These are phyloP conservation scores for Ennomos erosarius DNA, from an alignment of 2,888 invertebrate genomes.

Conservation along the genomic window DNA sequence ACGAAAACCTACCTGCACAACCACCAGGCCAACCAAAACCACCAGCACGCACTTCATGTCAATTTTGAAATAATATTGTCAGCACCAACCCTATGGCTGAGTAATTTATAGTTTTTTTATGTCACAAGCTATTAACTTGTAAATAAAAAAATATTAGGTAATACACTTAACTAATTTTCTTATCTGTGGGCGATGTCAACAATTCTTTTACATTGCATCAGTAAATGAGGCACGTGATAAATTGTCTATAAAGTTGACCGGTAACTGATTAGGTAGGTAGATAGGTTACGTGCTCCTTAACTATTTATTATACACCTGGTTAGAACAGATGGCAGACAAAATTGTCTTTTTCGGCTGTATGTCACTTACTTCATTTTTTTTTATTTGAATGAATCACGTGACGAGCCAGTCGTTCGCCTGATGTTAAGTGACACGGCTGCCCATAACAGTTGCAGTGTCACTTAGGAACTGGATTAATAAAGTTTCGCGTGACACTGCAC, in stretches of 20 bases:
- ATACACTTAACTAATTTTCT: constrained; percentile 9
- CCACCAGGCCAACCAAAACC: constrained; percentile 26
- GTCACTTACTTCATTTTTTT: too few relatives aligned
- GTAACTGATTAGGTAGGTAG: constrained; percentile 8
- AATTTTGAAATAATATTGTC: constrained; percentile 16
- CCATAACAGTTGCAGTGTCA: too few relatives aligned
- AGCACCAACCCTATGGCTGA: not conserved
- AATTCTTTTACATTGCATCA: constrained; percentile 4
- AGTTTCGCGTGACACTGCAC: too few relatives aligned
- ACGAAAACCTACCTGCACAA: constrained; percentile 26
- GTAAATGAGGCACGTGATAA: not conserved
- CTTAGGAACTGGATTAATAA: too few relatives aligned
- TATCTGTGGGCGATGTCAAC: not conserved
- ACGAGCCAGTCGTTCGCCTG: too few relatives aligned
- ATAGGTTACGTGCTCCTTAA: constrained; percentile 8
- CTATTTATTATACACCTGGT: too few relatives aligned
- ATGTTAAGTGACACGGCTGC: too few relatives aligned
- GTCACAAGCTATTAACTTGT: constrained; percentile 15
- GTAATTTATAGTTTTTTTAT: constrained; percentile 31
- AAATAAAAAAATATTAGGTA: not conserved
- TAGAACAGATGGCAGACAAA: too few relatives aligned
- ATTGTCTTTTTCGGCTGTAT: too few relatives aligned
- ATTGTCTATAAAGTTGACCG: not conserved
- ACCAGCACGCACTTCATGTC: constrained; percentile 29
- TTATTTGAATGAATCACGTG: too few relatives aligned